Base-by-base conservation (phyloP, 1,140 invertebrate genomes). In the Muscidifurax raptorellus region DNA sequence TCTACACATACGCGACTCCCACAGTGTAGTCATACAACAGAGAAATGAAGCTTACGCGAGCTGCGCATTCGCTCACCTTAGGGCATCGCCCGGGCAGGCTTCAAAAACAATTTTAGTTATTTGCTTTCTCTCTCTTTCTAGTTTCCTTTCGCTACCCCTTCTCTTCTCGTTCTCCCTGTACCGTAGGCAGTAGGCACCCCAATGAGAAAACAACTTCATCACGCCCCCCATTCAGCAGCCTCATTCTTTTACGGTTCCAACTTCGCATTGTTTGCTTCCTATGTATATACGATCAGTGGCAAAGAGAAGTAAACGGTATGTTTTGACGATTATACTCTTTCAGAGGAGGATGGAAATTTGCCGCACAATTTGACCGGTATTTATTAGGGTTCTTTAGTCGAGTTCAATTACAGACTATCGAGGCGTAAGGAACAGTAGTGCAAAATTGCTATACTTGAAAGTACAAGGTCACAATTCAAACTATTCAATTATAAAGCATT, bases 191-290 rank as follows among this genome's bases (percentile, higher is more conserved):
- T 10, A n/a, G 7, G 6, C 71, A 2, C 67, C 67, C 67, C 67
- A 72, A 72, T 32, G 71, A 72, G 71, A 72, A 72, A 72, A 36
- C 71, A 72, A 72, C 71, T 40, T 36, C 36, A 72, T 72, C 71
- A 32, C 71, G 30, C 30, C n/a, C 18, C 18, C 30, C 32, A 72
- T 72, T 72, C 71, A 32, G 22, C 25, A 13, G 32, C 3, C 52
- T 59, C n/a, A n/a, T n/a, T 59, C 52, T n/a, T 59, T 59, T 32
- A 36, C 30, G 71, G 5, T 30, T 69, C 25, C 67, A 69, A 18
- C 28, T 18, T 30, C 27, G 67, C 25, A 69, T 72, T 72, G 71
- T 72, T 72, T 72, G 32, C 9, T 72, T 28, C 28, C 12, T 69
- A 9, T 72, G 10, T 18, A 28, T 28, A 18, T 40, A 6, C 71